Conservation (phyloP, 2,888 invertebrate genomes). For the Copidosoma aretas region DNA sequence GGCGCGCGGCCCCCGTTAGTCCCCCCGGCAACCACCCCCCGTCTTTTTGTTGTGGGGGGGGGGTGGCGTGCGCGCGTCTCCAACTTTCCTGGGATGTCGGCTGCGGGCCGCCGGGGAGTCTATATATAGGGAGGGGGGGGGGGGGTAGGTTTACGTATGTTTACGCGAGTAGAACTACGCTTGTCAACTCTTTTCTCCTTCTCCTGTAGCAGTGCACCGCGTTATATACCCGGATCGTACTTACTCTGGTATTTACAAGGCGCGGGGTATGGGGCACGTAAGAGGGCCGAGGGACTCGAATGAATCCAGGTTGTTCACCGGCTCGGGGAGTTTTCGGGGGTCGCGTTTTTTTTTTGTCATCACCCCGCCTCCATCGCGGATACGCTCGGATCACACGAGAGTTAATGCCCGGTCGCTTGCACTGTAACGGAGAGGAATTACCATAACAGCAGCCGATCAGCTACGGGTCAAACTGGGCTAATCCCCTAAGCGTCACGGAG, state of each 20-base stretch:
- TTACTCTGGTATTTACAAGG: too few relatives aligned
- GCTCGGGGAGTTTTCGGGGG: neutral
- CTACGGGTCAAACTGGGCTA: conserved; percentile 29
- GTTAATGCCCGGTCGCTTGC: conserved; percentile 14
- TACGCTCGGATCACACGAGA: neutral
- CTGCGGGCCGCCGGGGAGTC: neutral
- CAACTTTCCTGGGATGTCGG: neutral
- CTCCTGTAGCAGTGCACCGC: too few relatives aligned
- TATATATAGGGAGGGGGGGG: conserved; percentile 41
- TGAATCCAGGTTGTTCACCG: too few relatives aligned
- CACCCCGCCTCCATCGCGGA: neutral
- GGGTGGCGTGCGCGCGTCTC: neutral
- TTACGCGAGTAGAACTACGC: conserved; percentile 62
- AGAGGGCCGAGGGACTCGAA: conserved; percentile 57
- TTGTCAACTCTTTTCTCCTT: conserved; percentile 54
- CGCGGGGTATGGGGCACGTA: too few relatives aligned
- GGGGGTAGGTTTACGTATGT: conserved; percentile 59
- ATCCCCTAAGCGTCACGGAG: conserved; percentile 37
- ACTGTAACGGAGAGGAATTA: conserved; percentile 27
- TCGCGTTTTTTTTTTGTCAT: neutral
- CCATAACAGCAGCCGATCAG: conserved; percentile 32
- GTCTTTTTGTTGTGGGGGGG: neutral
- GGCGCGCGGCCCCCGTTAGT: neutral
- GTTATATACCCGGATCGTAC: too few relatives aligned
- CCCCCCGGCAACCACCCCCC: conserved; percentile 2